Evolutionary conservation across 2,113 vertebrate genomes (phyloP).

Genomic region (Agelaius phoeniceus): DNA sequence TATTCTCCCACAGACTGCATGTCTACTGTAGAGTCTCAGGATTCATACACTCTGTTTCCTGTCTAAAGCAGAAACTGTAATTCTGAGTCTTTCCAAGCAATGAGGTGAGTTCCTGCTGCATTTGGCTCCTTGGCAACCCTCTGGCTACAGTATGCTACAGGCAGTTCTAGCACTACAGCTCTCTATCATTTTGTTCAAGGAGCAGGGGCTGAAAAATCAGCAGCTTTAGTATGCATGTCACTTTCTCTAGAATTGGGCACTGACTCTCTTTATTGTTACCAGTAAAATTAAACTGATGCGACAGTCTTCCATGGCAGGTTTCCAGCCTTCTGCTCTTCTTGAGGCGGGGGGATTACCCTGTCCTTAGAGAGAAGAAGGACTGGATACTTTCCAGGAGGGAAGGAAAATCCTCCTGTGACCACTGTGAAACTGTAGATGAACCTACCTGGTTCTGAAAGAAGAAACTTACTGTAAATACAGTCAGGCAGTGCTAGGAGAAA

Average conservation of each 20-base stretch:
- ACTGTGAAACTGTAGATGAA: conserved; percentile 23
- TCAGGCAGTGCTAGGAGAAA: not conserved
- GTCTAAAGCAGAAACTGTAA: not conserved
- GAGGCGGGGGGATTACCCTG: not conserved
- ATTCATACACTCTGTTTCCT: not conserved
- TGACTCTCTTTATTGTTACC: conserved; percentile 34
- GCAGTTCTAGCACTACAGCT: not conserved
- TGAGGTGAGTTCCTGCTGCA: not conserved
- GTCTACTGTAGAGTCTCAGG: not conserved
- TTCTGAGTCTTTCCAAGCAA: not conserved
- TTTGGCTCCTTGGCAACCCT: not conserved
- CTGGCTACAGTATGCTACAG: not conserved
- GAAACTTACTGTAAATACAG: not conserved
- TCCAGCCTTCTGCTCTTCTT: conserved; percentile 37
- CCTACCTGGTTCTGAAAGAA: not conserved
- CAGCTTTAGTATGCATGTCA: conserved; percentile 13
- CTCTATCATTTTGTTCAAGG: not conserved
- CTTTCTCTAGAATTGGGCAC: conserved; percentile 4
- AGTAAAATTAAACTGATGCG: conserved; percentile 40
- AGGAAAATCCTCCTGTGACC: conserved; percentile 21
- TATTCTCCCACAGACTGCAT: not conserved
- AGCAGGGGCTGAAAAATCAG: not conserved
- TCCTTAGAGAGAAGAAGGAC: conserved; percentile 13
- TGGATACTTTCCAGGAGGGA: conserved; percentile 52
- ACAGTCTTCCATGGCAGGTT: conserved; percentile 34